Percentiles rank a stretch among this genome's conserved stretches.
phyloP scores from a whole-genome alignment of 30 jellyfish, hydroid and myxozoan species.

The Turritopsis dohrnii region DNA sequence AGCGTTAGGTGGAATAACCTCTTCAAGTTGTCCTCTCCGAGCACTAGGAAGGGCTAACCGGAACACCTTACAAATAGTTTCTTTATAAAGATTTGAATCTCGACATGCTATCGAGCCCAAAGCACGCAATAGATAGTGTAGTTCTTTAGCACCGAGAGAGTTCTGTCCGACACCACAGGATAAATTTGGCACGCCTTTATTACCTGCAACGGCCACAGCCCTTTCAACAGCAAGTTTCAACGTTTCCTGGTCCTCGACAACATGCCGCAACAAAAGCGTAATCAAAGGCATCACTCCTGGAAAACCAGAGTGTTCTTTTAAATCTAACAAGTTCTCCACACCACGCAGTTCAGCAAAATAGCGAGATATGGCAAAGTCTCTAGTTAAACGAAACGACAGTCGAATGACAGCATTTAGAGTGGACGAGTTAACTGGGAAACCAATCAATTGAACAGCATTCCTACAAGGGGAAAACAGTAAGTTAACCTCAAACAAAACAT shows the following conservation, averaged over 20 bases:
- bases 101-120: conserved; percentile 90
- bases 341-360: conserved; percentile 66
- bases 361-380: conserved; percentile 73
- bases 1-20: conserved; percentile 72
- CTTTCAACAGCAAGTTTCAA: conserved; percentile 69
- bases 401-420: conserved; percentile 74
- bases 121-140: conserved; percentile 70
- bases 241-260: conserved; percentile 56
- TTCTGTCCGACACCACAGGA: conserved; percentile 87
- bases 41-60: conserved; percentile 51
- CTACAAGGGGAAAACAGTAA: too few species aligned
- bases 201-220: conserved; percentile 48
- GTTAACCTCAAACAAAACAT: too few species aligned
- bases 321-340: conserved; percentile 55
- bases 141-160: conserved; percentile 81
- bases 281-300: conserved; percentile 74
- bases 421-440: conserved; percentile 52
- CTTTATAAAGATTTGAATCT: conserved; percentile 53
- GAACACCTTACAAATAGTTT: conserved; percentile 40
- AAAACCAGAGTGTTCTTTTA: conserved; percentile 64
- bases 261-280: conserved; percentile 64
- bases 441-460: conserved; percentile 49
- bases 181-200: conserved; percentile 65
- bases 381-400: conserved; percentile 61
- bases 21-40: conserved; percentile 60